A percentile compares a stretch with the other conserved stretches of the same genome.
Evolutionary conservation across 2,113 vertebrate genomes (phyloP).

Genomic region (Chloropsis hardwickii): DNA sequence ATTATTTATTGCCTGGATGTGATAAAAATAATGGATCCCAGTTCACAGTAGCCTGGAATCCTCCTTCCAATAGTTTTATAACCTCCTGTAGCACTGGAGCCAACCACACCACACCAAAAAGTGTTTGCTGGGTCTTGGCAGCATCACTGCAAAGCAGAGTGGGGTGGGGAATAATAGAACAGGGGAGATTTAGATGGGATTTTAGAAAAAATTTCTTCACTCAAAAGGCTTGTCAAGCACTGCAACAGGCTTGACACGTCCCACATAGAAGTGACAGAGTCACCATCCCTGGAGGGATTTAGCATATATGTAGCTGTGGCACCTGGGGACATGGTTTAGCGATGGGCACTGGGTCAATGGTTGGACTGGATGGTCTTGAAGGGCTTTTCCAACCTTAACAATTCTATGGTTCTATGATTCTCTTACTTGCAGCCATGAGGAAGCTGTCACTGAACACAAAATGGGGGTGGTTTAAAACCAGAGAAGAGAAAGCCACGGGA

Average conservation of each 20-base stretch:
- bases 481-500: neutral
- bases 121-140: neutral
- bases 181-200: neutral
- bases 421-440: neutral
- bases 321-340: neutral
- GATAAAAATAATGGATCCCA: neutral
- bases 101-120: neutral
- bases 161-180: neutral
- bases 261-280: neutral
- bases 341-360: fast-evolving
- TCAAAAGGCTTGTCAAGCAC: neutral
- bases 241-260: neutral
- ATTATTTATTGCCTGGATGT: neutral
- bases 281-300: neutral
- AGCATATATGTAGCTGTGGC: neutral
- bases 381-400: neutral
- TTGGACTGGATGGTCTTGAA: neutral
- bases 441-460: neutral
- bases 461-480: neutral
- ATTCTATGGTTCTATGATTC: neutral
- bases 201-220: neutral
- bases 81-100: neutral
- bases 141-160: neutral
- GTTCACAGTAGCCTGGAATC: neutral
- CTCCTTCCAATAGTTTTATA: neutral